Percentiles rank a stretch among this genome's conserved stretches.
These are phyloP conservation scores for Drosophila ironensis DNA, from an alignment of 1,140 invertebrate species.

Conservation along the genomic window DNA sequence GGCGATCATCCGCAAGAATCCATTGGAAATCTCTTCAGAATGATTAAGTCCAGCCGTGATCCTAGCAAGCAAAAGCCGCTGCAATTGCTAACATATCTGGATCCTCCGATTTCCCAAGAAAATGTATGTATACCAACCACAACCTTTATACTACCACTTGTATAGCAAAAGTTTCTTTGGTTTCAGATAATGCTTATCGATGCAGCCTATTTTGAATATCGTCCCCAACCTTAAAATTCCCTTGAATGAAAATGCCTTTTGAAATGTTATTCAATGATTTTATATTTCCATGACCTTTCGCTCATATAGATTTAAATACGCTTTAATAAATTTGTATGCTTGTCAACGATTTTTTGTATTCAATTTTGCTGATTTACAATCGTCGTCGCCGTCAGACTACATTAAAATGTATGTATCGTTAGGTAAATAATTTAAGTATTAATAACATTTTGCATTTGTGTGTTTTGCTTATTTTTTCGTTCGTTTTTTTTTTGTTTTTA, in stretches of 20 bases:
- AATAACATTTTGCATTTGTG: constrained; percentile 63
- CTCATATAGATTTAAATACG: constrained; percentile 73
- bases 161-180: no score
- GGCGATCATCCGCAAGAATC: neutral
- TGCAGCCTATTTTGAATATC: constrained; percentile 4
- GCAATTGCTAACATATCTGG: neutral
- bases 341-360: constrained; percentile 63
- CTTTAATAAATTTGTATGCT: constrained; percentile 70
- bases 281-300: constrained; percentile 75
- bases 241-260: neutral
- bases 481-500: constrained; percentile 15
- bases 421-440: constrained; percentile 74
- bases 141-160: no score
- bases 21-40: constrained; percentile 8
- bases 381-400: constrained; percentile 47
- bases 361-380: constrained; percentile 64
- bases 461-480: constrained; percentile 26
- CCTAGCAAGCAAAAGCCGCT: constrained; percentile 14
- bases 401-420: constrained; percentile 67
- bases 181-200: constrained; percentile 17
- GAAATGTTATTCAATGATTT: constrained; percentile 70
- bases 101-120: constrained; percentile 1
- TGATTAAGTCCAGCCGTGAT: constrained; percentile 16
- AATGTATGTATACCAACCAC: constrained; percentile 6
- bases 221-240: neutral